These are phyloP conservation scores for Carassius carassius DNA, from an alignment of 2,113 vertebrate species.

Conservation along the genomic window DNA sequence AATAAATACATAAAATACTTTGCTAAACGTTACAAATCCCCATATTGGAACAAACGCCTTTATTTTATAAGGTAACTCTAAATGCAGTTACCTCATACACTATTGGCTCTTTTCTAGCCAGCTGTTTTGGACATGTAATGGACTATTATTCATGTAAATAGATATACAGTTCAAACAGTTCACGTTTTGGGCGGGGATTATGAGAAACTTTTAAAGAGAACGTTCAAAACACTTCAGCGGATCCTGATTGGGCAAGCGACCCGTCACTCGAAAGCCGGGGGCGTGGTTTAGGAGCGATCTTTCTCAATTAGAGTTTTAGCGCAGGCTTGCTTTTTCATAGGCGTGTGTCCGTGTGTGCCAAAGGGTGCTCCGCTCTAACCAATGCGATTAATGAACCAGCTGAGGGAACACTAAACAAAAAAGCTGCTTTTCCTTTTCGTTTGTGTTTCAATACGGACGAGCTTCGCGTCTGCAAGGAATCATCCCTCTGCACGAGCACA, in stretches of 20 bases:
- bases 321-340: slow-evolving; percentile 54
- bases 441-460: slow-evolving; percentile 27
- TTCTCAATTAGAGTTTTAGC: slow-evolving; percentile 62
- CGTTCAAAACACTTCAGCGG: not conserved
- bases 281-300: slow-evolving; percentile 54
- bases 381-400: slow-evolving; percentile 62
- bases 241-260: slow-evolving; percentile 58
- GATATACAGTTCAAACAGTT: slow-evolving; percentile 32
- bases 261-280: slow-evolving; percentile 54
- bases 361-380: slow-evolving; percentile 55
- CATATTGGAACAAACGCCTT: slow-evolving; percentile 2
- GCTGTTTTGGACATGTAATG: slow-evolving; percentile 32
- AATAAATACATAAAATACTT: too few relatives aligned
- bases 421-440: slow-evolving; percentile 8
- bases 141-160: slow-evolving; percentile 21
- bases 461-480: slow-evolving; percentile 36
- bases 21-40: not conserved
- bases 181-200: slow-evolving; percentile 35
- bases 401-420: slow-evolving; percentile 51
- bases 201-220: slow-evolving; percentile 40
- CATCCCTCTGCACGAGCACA: slow-evolving; percentile 22
- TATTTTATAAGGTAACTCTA: slow-evolving; percentile 15
- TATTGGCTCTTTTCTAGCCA: not conserved
- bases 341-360: slow-evolving; percentile 55
- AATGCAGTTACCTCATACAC: slow-evolving; percentile 9